These are phyloP conservation scores for Botia almorhae DNA, from an alignment of 2,797 vertebrate genomes.

Conservation along the genomic window DNA sequence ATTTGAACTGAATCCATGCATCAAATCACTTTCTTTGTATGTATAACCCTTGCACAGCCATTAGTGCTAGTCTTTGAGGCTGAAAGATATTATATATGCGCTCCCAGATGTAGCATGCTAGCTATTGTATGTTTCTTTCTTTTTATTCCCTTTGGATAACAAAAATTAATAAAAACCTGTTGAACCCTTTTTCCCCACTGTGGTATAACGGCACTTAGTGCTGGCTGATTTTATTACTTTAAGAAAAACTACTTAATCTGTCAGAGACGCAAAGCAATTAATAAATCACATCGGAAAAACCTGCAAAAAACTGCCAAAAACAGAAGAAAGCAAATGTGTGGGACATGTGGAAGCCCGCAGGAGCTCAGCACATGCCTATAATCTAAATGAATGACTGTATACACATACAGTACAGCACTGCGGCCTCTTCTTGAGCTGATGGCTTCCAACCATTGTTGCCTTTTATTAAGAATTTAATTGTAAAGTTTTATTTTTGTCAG, in stretches of 20 bases:
- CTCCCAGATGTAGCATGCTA: conserved; percentile 32
- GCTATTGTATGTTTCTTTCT: conserved; percentile 29
- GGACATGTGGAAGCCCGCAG: conserved; percentile 65
- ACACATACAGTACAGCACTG: conserved; percentile 52
- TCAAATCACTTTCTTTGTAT: conserved; percentile 35
- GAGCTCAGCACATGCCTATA: conserved; percentile 57
- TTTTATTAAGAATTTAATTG: conserved; percentile 60
- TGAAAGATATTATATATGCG: conserved; percentile 31
- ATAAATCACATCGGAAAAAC: conserved; percentile 74
- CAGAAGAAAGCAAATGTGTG: conserved; percentile 66
- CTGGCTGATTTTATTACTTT: conserved; percentile 63
- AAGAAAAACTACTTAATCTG: conserved; percentile 73
- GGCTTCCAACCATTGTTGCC: conserved; percentile 38
- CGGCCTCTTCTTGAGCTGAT: conserved; percentile 18
- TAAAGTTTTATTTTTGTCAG: conserved; percentile 60
- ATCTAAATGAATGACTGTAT: conserved; percentile 62
- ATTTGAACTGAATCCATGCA: conserved; percentile 38
- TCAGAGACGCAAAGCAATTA: conserved; percentile 67
- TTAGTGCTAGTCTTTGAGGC: conserved; percentile 25
- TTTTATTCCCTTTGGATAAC: conserved; percentile 11
- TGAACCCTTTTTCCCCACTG: conserved; percentile 10
- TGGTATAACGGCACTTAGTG: conserved; percentile 52
- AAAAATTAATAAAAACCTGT: neutral
- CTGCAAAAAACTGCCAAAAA: conserved; percentile 64
- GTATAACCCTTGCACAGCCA: conserved; percentile 24